Percentiles rank a stretch among this genome's conserved stretches.
Conservation (phyloP, 2,113 vertebrate species). For the Pleuronectes platessa region DNA sequence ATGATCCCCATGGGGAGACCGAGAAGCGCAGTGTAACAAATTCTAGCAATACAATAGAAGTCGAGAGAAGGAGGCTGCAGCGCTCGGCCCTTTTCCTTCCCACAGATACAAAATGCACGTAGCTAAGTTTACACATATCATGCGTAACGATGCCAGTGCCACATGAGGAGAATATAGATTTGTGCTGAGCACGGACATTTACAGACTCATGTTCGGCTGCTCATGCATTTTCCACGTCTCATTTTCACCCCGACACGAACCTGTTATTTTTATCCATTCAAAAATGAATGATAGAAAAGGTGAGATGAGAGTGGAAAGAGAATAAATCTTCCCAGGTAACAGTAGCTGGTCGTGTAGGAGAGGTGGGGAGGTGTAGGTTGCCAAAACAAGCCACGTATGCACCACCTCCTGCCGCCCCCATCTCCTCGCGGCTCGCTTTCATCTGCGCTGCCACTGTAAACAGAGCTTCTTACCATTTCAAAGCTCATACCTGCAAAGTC, state of each 20-base stretch:
- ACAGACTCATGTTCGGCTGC: neutral
- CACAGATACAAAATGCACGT: constrained; percentile 23
- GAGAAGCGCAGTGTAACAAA: constrained; percentile 36
- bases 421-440: constrained; percentile 56
- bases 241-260: constrained; percentile 35
- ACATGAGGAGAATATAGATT: constrained; percentile 2
- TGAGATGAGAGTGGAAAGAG: constrained; percentile 4
- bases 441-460: constrained; percentile 67
- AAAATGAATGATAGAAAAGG: constrained; percentile 1
- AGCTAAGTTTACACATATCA: constrained; percentile 23
- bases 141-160: constrained; percentile 31
- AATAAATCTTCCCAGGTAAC: constrained; percentile 37
- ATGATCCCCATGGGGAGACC: constrained; percentile 43
- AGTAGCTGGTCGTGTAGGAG: neutral
- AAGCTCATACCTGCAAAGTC: constrained; percentile 63
- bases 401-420: constrained; percentile 7
- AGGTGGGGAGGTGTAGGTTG: constrained; percentile 7
- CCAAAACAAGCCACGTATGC: constrained; percentile 11
- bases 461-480: constrained; percentile 80
- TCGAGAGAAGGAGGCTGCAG: neutral
- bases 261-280: constrained; percentile 20
- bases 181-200: constrained; percentile 9
- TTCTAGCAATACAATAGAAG: constrained; percentile 39
- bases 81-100: neutral
- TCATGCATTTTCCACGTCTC: constrained; percentile 13